Evolutionary conservation across 1,140 invertebrate genomes (phyloP), one percentile per base, ranked within the genome.

Genomic region (Drosophila bipectinata): DNA sequence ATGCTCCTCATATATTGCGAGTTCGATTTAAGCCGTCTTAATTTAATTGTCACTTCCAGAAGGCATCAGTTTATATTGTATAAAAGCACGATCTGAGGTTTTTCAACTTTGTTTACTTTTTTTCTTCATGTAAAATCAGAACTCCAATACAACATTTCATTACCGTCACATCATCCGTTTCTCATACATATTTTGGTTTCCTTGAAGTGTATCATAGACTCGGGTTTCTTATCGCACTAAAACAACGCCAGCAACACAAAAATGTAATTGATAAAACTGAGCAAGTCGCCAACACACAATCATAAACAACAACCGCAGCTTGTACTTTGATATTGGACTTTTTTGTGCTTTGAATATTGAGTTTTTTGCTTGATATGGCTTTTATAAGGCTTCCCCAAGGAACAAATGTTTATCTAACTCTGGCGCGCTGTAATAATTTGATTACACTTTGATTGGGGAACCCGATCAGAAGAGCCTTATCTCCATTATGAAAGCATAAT

Each of bases 41-140:
- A 69, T 82, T 74, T 56, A 71, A 66, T 83, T 78, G 48, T 82
- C 53, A 62, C 60, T 4, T 37, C 34, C 34, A 37, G 10, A 4
- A 37, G 34, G 12, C 34, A 10, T 37, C 3, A n/a, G 10, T 37
- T 37, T 37, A 37, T 34, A 34, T 21, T 21, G 21, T 72, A 48
- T 63, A 18, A 14, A 63, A n/a, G 53, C 37, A 41, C 26, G 10
- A n/a, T 47, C 37, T 12, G 9, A 7, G 54, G 34, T 45, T 58
- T 39, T 48, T 58, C 12, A 66, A 49, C 41, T 28, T 32, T 2
- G 21, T 21, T 21, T 21, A 21, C 1, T 21, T 21, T 21, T 3
- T 21, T 21, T 21, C 0, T 21, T 21, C 1, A 21, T 39, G 4
- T 21, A 14, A 12, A 24, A n/a, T 21, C 48, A 45, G 14, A 9